Conservation (phyloP, 2,113 vertebrate species). For the Vulpes lagopus region DNA sequence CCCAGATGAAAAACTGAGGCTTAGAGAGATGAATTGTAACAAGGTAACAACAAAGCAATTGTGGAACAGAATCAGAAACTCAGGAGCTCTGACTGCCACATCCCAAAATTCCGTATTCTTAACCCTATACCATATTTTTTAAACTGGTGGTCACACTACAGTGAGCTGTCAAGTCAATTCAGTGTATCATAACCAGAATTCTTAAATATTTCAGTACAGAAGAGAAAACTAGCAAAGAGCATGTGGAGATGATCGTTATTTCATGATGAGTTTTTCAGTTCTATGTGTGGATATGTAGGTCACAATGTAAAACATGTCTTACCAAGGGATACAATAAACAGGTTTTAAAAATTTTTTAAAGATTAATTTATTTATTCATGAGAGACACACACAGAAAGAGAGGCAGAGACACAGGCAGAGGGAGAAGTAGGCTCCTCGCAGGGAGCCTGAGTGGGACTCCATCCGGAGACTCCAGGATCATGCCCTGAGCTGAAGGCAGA, state of each 20-base stretch:
- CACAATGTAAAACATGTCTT: neutral
- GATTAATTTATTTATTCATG: too few relatives aligned
- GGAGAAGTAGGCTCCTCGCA: too few relatives aligned
- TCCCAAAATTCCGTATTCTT: neutral
- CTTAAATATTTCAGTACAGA: conserved; percentile 21
- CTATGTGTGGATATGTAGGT: fast-evolving
- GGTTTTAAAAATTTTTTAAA: neutral
- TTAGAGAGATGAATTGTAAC: neutral
- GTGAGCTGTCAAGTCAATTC: neutral
- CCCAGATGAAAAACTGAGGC: conserved; percentile 2
- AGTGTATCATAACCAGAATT: neutral
- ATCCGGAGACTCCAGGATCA: too few relatives aligned
- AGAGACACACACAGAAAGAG: too few relatives aligned
- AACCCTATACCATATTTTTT: neutral
- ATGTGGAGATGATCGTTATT: neutral
- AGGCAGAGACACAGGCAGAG: too few relatives aligned
- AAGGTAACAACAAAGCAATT: neutral
- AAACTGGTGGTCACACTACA: neutral
- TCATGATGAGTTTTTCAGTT: neutral
- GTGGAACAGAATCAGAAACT: neutral
- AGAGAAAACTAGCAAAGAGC: neutral
- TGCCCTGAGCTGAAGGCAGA: too few relatives aligned
- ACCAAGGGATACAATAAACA: neutral
- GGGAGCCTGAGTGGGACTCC: too few relatives aligned
- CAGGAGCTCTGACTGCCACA: neutral